Evolutionary conservation across 2,797 vertebrate genomes (phyloP), one percentile per base, ranked within the genome.

Genomic region (Rhinatrema bivittatum): DNA sequence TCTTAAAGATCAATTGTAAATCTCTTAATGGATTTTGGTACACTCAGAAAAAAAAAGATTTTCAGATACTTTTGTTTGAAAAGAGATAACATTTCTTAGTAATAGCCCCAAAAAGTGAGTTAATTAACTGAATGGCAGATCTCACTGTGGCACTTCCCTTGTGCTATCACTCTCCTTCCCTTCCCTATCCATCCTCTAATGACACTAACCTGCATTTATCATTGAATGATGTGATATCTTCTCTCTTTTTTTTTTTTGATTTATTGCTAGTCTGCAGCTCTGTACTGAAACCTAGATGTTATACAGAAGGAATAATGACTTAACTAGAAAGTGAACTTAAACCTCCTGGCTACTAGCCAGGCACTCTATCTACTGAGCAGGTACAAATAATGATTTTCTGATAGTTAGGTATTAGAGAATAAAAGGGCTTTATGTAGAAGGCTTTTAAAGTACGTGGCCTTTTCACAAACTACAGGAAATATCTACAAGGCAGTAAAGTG

Each of bases 81-180:
- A 45, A 30, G 36, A 38, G 36, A 41, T 12, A 53, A 35, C 48
- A 25, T 36, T 40, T 16, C 38, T 24, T 20, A 7, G 22, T 22
- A 39, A 53, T 13, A 2, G 6, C 48, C 51, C 21, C 30, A 50
- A 27, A 25, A 43, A 45, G 35, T 41, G 12, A 48, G 15, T 25
- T 28, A 25, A 22, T 46, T 58, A 45, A 53, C 35, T 45, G 7
- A 16, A 5, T 31, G 42, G 53, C 42, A 53, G 20, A 9, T n/a
- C 46, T 26, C 22, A 41, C 25, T 41, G 19, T 33, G 27, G 12
- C 11, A n/a, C n/a, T n/a, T n/a, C n/a, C n/a, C n/a, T n/a, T n/a
- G n/a, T n/a, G n/a, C n/a, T n/a, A n/a, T n/a, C n/a, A n/a, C n/a
- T n/a, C n/a, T n/a, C n/a, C n/a, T n/a, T 37, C 36, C n/a, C 17